Evolutionary conservation across 1,140 invertebrate species (phyloP).

Genomic region (Drosophila aff.): DNA sequence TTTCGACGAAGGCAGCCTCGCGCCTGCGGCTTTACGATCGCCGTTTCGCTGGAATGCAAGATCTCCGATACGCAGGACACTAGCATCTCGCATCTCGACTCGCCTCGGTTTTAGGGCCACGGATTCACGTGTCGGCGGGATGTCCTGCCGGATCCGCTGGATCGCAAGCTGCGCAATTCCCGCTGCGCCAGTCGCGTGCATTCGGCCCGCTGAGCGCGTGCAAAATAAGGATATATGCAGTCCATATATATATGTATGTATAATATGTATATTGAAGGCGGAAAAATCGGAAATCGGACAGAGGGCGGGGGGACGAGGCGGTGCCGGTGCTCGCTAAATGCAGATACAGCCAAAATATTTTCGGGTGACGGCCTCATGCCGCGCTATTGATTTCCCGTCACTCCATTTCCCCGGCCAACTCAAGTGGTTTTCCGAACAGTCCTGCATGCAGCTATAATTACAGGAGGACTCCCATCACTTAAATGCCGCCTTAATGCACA

Average conservation of each 20-base stretch:
- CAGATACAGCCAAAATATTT: slow-evolving; percentile 13
- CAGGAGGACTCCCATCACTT: not conserved
- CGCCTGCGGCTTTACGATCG: slow-evolving; percentile 65
- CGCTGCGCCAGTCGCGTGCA: slow-evolving; percentile 67
- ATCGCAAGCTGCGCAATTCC: slow-evolving; percentile 39
- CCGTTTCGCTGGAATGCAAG: slow-evolving; percentile 68
- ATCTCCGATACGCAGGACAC: slow-evolving; percentile 6
- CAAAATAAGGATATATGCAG: slow-evolving; percentile 15
- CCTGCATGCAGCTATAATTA: slow-evolving; percentile 12
- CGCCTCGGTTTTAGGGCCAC: slow-evolving; percentile 6
- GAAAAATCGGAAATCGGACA: slow-evolving; percentile 17
- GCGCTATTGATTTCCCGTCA: slow-evolving; percentile 64
- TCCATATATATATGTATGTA: no score
- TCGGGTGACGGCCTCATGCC: slow-evolving; percentile 27
- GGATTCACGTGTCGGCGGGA: slow-evolving; percentile 28
- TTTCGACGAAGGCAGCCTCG: slow-evolving; percentile 60
- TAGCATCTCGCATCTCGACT: slow-evolving; percentile 3
- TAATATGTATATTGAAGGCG: slow-evolving; percentile 28
- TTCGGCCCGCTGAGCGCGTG: slow-evolving; percentile 47
- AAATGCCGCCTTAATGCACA: not conserved
- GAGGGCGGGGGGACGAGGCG: slow-evolving; percentile 2
- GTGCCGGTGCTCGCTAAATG: slow-evolving; percentile 32
- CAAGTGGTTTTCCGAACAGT: slow-evolving; percentile 27
- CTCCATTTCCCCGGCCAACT: slow-evolving; percentile 30
- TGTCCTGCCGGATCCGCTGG: slow-evolving; percentile 26